Conservation (phyloP, 1,140 invertebrate genomes). For the Helicoverpa armigera region DNA sequence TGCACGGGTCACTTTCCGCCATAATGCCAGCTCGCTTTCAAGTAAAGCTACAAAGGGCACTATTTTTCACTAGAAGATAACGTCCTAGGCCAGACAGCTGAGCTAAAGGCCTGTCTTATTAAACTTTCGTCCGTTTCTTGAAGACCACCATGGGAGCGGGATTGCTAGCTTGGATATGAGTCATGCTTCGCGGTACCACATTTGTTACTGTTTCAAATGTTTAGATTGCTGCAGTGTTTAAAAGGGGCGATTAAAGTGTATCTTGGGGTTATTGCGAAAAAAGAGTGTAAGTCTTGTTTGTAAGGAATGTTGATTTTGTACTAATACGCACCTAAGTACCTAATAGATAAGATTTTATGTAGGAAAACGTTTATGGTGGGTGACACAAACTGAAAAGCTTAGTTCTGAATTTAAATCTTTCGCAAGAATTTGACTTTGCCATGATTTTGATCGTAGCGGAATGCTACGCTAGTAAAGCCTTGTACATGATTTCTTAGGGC, state of each 20-base stretch:
- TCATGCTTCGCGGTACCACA: constrained; percentile 69
- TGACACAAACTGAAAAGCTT: too few relatives aligned
- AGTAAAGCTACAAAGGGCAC: constrained; percentile 72
- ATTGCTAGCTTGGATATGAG: constrained; percentile 72
- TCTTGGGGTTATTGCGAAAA: constrained; percentile 29
- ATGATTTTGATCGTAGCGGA: too few relatives aligned
- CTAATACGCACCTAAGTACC: too few relatives aligned
- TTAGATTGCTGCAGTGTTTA: constrained; percentile 58
- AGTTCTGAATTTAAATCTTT: too few relatives aligned
- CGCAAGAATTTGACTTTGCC: too few relatives aligned
- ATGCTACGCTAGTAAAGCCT: too few relatives aligned
- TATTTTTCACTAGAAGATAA: constrained; percentile 81
- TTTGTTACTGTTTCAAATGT: constrained; percentile 78
- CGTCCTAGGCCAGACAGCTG: constrained; percentile 71
- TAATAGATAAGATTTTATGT: too few relatives aligned
- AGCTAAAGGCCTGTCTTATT: constrained; percentile 77
- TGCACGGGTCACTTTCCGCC: constrained; percentile 35
- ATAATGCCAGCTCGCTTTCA: constrained; percentile 54
- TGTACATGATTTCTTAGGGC: too few relatives aligned
- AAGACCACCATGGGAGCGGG: constrained; percentile 76
- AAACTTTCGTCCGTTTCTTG: constrained; percentile 71
- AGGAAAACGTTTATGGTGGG: too few relatives aligned
- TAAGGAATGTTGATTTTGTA: not conserved
- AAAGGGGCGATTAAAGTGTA: constrained; percentile 18
- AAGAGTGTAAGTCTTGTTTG: not conserved